These are phyloP conservation scores for Tetramorium alpestre DNA, from an alignment of 1,140 invertebrate species.

Conservation along the genomic window DNA sequence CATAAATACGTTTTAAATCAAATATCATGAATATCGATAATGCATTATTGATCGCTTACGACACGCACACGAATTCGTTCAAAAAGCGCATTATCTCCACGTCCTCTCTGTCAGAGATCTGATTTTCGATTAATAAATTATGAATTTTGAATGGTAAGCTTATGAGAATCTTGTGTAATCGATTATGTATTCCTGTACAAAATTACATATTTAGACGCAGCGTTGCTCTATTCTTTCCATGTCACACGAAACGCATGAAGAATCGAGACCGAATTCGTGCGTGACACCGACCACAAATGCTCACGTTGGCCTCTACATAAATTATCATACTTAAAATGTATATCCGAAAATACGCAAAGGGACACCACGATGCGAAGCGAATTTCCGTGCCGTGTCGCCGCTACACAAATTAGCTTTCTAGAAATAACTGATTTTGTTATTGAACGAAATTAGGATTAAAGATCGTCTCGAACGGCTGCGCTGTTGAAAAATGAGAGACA, in stretches of 20 bases:
- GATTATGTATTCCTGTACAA: slow-evolving; percentile 60
- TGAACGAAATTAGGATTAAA: slow-evolving; percentile 23
- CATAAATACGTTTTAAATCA: neutral
- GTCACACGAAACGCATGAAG: slow-evolving; percentile 36
- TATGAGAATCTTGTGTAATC: slow-evolving; percentile 51
- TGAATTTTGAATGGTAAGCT: neutral
- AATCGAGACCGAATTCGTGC: slow-evolving; percentile 47
- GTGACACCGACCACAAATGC: slow-evolving; percentile 54
- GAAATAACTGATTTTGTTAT: slow-evolving; percentile 54
- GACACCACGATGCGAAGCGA: slow-evolving; percentile 50
- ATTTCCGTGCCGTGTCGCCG: slow-evolving; percentile 26
- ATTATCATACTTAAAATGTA: slow-evolving; percentile 70
- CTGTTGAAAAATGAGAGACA: neutral
- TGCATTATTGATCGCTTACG: neutral
- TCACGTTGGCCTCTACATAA: slow-evolving; percentile 60
- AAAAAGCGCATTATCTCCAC: neutral
- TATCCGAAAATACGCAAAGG: slow-evolving; percentile 24
- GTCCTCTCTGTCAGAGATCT: neutral
- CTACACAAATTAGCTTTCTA: slow-evolving; percentile 49
- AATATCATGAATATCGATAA: neutral
- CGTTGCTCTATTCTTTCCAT: slow-evolving; percentile 38
- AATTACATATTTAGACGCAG: slow-evolving; percentile 58
- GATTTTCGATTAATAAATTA: slow-evolving; percentile 45
- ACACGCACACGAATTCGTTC: slow-evolving; percentile 1
- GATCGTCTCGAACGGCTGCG: neutral